A percentile compares a stretch with the other conserved stretches of the same genome.
Evolutionary conservation across 2,888 invertebrate species (phyloP).

Genomic region (Eupelmus urozonus): DNA sequence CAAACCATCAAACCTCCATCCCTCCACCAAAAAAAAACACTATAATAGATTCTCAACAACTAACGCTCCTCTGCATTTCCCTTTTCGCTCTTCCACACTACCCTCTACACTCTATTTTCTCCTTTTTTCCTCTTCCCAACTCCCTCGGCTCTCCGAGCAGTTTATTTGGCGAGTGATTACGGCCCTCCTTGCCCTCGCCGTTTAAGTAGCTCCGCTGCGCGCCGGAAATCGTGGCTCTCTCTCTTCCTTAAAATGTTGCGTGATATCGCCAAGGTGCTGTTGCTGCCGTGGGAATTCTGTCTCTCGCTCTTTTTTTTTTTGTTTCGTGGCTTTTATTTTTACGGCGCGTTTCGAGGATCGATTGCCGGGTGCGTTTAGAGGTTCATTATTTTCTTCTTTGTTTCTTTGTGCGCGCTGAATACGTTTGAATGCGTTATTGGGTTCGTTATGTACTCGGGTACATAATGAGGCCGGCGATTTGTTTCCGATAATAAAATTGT

Average conservation of each 20-base stretch:
- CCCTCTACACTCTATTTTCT: too few relatives aligned
- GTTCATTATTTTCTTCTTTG: too few relatives aligned
- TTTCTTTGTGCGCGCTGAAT: background rate
- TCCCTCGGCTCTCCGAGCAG: background rate
- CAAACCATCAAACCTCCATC: too few relatives aligned
- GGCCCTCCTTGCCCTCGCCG: too few relatives aligned
- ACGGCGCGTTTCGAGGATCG: background rate
- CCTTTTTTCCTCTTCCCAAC: too few relatives aligned
- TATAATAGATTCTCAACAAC: background rate
- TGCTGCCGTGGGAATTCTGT: background rate
- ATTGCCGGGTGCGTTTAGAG: background rate
- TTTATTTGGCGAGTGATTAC: constrained; percentile 37
- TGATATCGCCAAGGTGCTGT: background rate
- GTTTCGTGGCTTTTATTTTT: constrained; percentile 1
- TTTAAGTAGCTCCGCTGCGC: too few relatives aligned
- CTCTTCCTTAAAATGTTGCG: constrained; percentile 16
- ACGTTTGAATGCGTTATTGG: too few relatives aligned
- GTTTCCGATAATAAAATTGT: too few relatives aligned
- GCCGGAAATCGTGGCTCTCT: constrained; percentile 26
- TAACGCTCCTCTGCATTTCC: too few relatives aligned
- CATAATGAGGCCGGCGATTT: too few relatives aligned
- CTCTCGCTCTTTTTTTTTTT: too few relatives aligned
- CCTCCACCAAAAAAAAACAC: background rate
- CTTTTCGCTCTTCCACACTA: background rate
- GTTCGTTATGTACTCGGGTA: too few relatives aligned